A percentile compares a stretch with the other conserved stretches of the same genome.
Evolutionary conservation across 2,888 invertebrate genomes (phyloP).

Genomic region (Aproaerema taeniolella): DNA sequence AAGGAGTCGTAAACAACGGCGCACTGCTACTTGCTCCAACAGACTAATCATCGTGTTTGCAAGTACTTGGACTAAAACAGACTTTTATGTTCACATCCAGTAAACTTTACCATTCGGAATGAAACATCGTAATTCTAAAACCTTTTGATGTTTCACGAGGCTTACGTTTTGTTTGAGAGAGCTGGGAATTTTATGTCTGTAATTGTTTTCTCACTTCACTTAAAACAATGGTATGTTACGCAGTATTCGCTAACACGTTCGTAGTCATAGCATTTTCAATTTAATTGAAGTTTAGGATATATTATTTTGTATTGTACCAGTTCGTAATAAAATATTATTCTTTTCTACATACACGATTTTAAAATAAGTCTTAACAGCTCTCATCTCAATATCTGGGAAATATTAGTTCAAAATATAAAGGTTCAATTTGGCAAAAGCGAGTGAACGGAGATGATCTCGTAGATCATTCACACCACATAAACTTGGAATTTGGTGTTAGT

Average conservation of each 20-base stretch:
- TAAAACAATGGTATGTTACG: constrained; percentile 2
- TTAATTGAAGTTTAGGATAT: too few species aligned
- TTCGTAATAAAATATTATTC: too few species aligned
- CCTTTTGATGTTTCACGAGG: constrained; percentile 38
- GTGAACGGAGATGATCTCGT: too few species aligned
- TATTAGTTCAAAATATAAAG: too few species aligned
- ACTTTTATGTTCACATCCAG: neutral
- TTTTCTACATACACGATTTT: too few species aligned
- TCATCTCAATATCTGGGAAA: too few species aligned
- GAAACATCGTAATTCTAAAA: constrained; percentile 27
- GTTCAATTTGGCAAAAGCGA: too few species aligned
- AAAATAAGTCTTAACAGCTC: too few species aligned
- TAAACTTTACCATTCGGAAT: constrained; percentile 9
- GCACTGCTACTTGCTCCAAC: constrained; percentile 21
- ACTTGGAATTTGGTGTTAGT: too few species aligned
- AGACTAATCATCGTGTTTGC: constrained; percentile 33
- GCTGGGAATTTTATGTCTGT: constrained; percentile 8
- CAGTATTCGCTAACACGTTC: neutral
- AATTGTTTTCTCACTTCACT: constrained; percentile 2
- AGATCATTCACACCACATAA: too few species aligned
- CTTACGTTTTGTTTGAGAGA: constrained; percentile 21
- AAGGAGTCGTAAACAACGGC: constrained; percentile 16
- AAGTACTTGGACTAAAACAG: constrained; percentile 25
- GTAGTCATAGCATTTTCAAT: neutral
- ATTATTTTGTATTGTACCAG: too few species aligned